Percentiles rank a stretch among this genome's conserved stretches.
Evolutionary conservation across 1,140 invertebrate species (phyloP).

Genomic region (Drosophila sucinea): DNA sequence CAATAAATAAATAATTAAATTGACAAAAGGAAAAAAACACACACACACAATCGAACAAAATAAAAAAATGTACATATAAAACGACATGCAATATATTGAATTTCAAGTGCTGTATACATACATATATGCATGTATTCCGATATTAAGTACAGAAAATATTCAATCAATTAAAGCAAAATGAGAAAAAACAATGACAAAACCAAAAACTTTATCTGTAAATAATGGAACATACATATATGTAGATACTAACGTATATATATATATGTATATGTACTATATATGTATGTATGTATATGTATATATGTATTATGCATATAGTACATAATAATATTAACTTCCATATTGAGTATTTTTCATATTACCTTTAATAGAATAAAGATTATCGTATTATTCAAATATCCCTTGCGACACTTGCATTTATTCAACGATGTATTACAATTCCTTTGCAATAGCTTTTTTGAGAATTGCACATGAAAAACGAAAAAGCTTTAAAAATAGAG

Average conservation of each 20-base stretch:
- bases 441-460: too few relatives aligned
- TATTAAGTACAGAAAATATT: constrained; percentile 43
- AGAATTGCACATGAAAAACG: too few relatives aligned
- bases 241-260: constrained; percentile 24
- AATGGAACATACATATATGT: constrained; percentile 48
- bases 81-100: constrained; percentile 19
- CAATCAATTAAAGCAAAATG: constrained; percentile 48
- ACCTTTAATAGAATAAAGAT: constrained; percentile 78
- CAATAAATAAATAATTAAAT: constrained; percentile 48
- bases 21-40: constrained; percentile 1
- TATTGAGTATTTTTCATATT: constrained; percentile 79
- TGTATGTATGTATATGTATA: background rate
- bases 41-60: background rate
- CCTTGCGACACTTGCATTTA: background rate
- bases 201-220: constrained; percentile 54
- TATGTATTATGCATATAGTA: constrained; percentile 72
- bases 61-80: constrained; percentile 27
- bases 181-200: constrained; percentile 33
- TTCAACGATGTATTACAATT: too few relatives aligned
- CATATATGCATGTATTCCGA: constrained; percentile 24
- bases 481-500: too few relatives aligned
- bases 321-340: constrained; percentile 74
- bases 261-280: background rate
- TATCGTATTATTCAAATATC: constrained; percentile 71
- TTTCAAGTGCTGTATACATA: constrained; percentile 17